A percentile compares a stretch with the other conserved stretches of the same genome.
Conservation (phyloP, 2,888 invertebrate species). For the Agrenia bidenticulata region DNA sequence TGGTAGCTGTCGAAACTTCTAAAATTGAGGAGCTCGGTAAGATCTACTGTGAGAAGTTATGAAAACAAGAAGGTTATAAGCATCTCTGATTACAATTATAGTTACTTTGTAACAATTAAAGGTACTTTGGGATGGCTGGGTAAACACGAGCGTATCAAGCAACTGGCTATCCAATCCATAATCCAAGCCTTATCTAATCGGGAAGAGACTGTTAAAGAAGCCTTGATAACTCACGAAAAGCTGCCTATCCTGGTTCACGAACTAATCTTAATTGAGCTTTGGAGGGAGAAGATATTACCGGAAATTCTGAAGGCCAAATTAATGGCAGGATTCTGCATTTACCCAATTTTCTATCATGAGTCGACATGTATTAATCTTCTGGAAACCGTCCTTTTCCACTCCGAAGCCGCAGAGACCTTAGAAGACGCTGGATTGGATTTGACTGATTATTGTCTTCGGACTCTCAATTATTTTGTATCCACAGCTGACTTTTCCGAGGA, state of each 20-base stretch:
- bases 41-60: neutral
- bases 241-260: slow-evolving; percentile 75
- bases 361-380: slow-evolving; percentile 75
- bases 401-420: slow-evolving; percentile 74
- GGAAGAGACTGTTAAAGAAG: slow-evolving; percentile 84
- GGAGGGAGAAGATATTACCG: slow-evolving; percentile 80
- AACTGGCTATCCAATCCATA: slow-evolving; percentile 83
- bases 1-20: slow-evolving; percentile 70
- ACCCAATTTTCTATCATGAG: slow-evolving; percentile 68
- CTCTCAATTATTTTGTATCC: slow-evolving; percentile 45
- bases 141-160: slow-evolving; percentile 77
- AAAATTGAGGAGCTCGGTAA: slow-evolving; percentile 68
- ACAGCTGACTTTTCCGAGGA: slow-evolving; percentile 31
- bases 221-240: slow-evolving; percentile 72
- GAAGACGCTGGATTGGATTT: slow-evolving; percentile 77
- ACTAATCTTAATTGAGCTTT: slow-evolving; percentile 76
- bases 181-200: slow-evolving; percentile 73
- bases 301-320: slow-evolving; percentile 65
- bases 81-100: neutral
- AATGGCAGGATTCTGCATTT: slow-evolving; percentile 55
- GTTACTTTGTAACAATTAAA: slow-evolving; percentile 26
- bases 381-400: slow-evolving; percentile 79
- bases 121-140: slow-evolving; percentile 69
- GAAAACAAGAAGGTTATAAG: neutral
- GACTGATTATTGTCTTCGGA: slow-evolving; percentile 64